Conservation (phyloP, 2,113 vertebrate genomes). For the Carlito syrichta region DNA sequence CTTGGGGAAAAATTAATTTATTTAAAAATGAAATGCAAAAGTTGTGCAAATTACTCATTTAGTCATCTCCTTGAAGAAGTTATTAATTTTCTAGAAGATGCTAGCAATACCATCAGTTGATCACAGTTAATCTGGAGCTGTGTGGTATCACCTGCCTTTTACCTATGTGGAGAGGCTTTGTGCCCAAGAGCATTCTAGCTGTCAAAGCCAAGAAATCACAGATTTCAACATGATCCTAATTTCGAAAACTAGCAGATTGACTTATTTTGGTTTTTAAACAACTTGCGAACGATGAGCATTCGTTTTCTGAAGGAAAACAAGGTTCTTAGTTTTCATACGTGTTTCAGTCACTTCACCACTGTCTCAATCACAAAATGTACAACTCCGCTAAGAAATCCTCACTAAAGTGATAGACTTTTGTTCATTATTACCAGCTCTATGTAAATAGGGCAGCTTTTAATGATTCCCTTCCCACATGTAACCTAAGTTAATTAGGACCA, state of each 20-base stretch:
- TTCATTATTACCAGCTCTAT: background rate
- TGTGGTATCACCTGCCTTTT: background rate
- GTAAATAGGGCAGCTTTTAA: background rate
- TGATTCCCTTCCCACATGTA: background rate
- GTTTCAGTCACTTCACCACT: background rate
- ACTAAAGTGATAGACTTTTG: background rate
- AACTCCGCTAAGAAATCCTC: background rate
- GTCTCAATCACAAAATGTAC: background rate
- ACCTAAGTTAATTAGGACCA: background rate
- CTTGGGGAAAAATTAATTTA: constrained; percentile 10
- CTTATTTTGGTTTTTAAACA: constrained; percentile 31
- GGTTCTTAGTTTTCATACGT: background rate
- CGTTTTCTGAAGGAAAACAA: background rate
- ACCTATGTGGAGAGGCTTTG: background rate
- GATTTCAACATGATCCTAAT: constrained; percentile 39
- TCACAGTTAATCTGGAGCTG: background rate
- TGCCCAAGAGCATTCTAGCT: background rate
- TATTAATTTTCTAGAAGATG: background rate
- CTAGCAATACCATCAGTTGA: background rate
- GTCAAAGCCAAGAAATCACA: constrained; percentile 49
- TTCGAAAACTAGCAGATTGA: constrained; percentile 46
- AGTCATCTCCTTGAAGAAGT: background rate
- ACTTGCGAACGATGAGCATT: background rate
- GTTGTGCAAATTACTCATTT: background rate
- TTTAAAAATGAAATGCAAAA: background rate